Conservation (phyloP, 2,113 vertebrate species). For the Phaethornis superciliosus region DNA sequence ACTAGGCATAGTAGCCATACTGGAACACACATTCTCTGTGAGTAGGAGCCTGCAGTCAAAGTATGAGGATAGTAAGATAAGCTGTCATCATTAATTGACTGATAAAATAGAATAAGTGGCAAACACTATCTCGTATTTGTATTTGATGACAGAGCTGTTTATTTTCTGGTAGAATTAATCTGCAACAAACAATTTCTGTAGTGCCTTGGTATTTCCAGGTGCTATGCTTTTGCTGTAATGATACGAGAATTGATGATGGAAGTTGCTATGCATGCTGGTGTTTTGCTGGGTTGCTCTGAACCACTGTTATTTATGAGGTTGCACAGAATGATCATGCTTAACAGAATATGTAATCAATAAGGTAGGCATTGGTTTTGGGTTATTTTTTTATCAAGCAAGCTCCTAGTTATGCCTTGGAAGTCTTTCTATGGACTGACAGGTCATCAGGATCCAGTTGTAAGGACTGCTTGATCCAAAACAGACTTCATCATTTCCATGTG, state of each 20-base stretch:
- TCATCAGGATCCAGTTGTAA: neutral
- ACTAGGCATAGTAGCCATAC: neutral
- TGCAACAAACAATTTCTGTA: neutral
- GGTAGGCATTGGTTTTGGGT: neutral
- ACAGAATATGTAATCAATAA: neutral
- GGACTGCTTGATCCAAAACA: neutral
- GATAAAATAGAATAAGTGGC: neutral
- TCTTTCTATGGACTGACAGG: neutral
- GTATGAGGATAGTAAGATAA: neutral
- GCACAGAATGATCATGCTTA: neutral
- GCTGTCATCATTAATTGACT: neutral
- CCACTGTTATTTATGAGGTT: neutral
- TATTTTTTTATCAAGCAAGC: neutral
- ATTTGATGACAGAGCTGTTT: neutral
- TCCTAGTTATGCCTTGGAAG: neutral
- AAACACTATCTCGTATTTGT: neutral
- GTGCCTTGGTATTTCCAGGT: neutral
- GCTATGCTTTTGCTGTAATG: neutral
- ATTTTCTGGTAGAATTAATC: conserved; percentile 17
- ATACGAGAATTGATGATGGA: neutral
- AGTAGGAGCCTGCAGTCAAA: neutral
- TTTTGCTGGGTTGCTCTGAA: neutral
- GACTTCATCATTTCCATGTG: neutral
- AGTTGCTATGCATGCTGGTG: neutral
- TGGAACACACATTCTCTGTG: neutral